Evolutionary conservation across 2,113 vertebrate species (phyloP).

Genomic region (Aptenodytes forsteri): DNA sequence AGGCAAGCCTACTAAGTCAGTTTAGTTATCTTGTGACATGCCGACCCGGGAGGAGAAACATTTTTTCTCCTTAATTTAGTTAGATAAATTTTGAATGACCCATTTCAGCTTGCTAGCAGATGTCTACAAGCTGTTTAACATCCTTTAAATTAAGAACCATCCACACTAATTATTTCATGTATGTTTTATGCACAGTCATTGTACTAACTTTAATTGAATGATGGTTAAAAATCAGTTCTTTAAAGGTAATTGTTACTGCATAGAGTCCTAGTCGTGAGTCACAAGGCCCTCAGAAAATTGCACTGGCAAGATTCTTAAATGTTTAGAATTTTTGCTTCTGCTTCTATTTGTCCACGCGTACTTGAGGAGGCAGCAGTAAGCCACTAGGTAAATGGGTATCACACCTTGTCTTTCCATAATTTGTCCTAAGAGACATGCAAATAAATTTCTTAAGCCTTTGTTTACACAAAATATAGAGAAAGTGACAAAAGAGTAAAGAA

Average conservation of each 20-base stretch:
- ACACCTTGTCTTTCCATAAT: not conserved
- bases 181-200: slow-evolving; percentile 93
- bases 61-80: slow-evolving; percentile 90
- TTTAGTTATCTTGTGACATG: slow-evolving; percentile 93
- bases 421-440: not conserved
- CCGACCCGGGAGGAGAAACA: slow-evolving; percentile 84
- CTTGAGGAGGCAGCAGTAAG: not conserved
- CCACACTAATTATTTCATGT: slow-evolving; percentile 97
- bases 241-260: slow-evolving; percentile 63
- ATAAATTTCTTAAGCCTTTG: not conserved
- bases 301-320: not conserved
- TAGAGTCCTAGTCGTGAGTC: slow-evolving; percentile 33
- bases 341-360: not conserved
- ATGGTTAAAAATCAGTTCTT: slow-evolving; percentile 83
- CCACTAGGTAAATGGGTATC: not conserved
- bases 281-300: slow-evolving; percentile 27
- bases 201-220: slow-evolving; percentile 89
- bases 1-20: slow-evolving; percentile 88
- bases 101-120: slow-evolving; percentile 95
- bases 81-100: slow-evolving; percentile 99
- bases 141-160: slow-evolving; percentile 97
- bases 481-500: not conserved
- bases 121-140: slow-evolving; percentile 99
- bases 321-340: not conserved
- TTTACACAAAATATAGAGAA: not conserved